These are phyloP conservation scores for Diachrysia chrysitis DNA, from an alignment of 2,888 invertebrate genomes.

Conservation along the genomic window DNA sequence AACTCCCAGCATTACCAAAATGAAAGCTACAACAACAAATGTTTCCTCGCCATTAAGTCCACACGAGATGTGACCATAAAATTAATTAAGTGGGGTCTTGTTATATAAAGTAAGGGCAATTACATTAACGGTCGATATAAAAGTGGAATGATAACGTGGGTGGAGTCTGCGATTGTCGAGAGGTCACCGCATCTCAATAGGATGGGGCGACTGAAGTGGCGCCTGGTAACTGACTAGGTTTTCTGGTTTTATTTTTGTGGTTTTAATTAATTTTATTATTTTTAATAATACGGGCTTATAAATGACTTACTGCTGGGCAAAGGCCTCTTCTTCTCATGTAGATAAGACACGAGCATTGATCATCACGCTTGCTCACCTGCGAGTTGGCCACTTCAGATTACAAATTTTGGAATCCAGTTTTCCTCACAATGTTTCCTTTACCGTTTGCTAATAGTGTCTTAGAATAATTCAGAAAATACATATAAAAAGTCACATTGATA, in stretches of 20 bases:
- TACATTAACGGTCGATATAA: slow-evolving; percentile 78
- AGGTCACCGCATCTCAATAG: slow-evolving; percentile 85
- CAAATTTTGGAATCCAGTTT: no score
- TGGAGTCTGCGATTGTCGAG: slow-evolving; percentile 72
- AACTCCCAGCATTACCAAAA: slow-evolving; percentile 34
- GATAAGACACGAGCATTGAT: no score
- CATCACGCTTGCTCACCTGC: no score
- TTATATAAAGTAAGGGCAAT: slow-evolving; percentile 67
- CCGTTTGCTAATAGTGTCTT: no score
- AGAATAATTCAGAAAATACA: no score
- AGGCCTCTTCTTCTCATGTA: no score
- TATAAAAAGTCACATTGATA: no score
- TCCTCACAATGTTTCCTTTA: no score
- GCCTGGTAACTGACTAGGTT: slow-evolving; percentile 44
- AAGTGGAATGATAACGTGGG: slow-evolving; percentile 76
- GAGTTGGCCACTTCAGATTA: no score
- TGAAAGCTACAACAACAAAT: slow-evolving; percentile 32
- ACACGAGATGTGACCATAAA: slow-evolving; percentile 47
- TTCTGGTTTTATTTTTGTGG: neutral
- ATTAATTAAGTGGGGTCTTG: slow-evolving; percentile 58
- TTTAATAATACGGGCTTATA: no score
- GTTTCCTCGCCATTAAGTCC: slow-evolving; percentile 54
- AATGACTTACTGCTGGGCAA: no score
- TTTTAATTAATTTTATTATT: no score
- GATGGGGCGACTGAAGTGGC: slow-evolving; percentile 45